Conservation (phyloP, 1,140 invertebrate species). For the Drosophila serrata region DNA sequence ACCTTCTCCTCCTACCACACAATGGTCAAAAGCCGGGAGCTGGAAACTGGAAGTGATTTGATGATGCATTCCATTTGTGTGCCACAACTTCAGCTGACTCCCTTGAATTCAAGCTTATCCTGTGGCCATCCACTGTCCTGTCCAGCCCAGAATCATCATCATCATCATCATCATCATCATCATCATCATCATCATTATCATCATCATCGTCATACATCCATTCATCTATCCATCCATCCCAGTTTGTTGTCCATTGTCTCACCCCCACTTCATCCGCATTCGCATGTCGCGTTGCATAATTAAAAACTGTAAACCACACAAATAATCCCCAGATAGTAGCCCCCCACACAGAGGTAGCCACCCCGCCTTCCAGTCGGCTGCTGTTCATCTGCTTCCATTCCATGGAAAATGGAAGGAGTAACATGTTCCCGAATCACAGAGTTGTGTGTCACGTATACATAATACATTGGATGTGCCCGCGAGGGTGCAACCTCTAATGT, state of each 20-base stretch:
- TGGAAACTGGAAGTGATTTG: conserved; percentile 26
- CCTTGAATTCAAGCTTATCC: conserved; percentile 54
- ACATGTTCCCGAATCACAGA: conserved; percentile 28
- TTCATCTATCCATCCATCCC: neutral
- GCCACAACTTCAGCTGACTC: conserved; percentile 67
- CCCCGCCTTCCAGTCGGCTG: conserved; percentile 7
- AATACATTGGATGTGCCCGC: conserved; percentile 39
- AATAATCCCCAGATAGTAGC: conserved; percentile 80
- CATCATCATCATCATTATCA: too few species aligned
- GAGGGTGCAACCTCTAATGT: conserved; percentile 71
- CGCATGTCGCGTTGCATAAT: conserved; percentile 75
- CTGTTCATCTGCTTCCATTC: conserved; percentile 8
- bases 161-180: too few species aligned
- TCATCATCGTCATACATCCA: neutral
- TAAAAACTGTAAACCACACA: conserved; percentile 83
- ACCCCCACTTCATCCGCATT: neutral
- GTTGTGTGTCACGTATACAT: conserved; percentile 39
- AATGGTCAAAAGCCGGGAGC: conserved; percentile 3
- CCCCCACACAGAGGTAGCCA: conserved; percentile 2
- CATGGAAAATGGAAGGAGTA: neutral
- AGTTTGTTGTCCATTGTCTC: neutral
- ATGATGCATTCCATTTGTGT: conserved; percentile 57
- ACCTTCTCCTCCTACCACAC: neutral
- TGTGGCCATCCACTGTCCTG: conserved; percentile 14
- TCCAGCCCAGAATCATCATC: too few species aligned